Evolutionary conservation across 1,140 invertebrate species (phyloP).

Genomic region (Helicorthomorpha holstii): DNA sequence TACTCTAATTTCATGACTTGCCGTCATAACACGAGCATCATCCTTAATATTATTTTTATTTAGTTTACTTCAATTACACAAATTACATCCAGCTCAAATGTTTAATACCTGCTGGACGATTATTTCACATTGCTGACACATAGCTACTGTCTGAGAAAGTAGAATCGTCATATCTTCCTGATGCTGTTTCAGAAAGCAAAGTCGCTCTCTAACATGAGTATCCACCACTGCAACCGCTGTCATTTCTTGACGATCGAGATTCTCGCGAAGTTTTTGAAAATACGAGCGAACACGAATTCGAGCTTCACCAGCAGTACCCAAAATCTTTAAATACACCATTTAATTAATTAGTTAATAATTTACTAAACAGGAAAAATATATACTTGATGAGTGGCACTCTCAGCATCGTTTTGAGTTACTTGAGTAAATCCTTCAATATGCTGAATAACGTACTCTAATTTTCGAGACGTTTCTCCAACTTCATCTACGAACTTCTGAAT

Average conservation of each 20-base stretch:
- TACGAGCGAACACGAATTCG: slow-evolving; percentile 33
- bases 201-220: slow-evolving; percentile 36
- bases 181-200: slow-evolving; percentile 37
- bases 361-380: background rate
- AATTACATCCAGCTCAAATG: background rate
- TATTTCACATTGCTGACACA: slow-evolving; percentile 38
- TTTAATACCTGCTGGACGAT: slow-evolving; percentile 24
- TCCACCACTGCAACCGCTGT: slow-evolving; percentile 38
- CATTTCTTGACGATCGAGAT: slow-evolving; percentile 35
- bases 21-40: slow-evolving; percentile 35
- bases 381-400: slow-evolving; percentile 1
- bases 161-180: slow-evolving; percentile 38
- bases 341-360: slow-evolving; percentile 14
- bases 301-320: slow-evolving; percentile 30
- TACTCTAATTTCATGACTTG: slow-evolving; percentile 33
- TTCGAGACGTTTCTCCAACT: slow-evolving; percentile 34
- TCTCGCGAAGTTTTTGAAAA: slow-evolving; percentile 35
- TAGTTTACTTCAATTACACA: background rate
- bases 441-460: slow-evolving; percentile 25
- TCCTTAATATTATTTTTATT: slow-evolving; percentile 23
- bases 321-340: slow-evolving; percentile 13
- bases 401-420: slow-evolving; percentile 13
- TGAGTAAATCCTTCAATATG: slow-evolving; percentile 23
- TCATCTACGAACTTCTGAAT: slow-evolving; percentile 40
- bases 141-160: slow-evolving; percentile 36